These are phyloP conservation scores for Theodoxus fluviatilis DNA, from an alignment of 2,888 invertebrate species.

Conservation along the genomic window DNA sequence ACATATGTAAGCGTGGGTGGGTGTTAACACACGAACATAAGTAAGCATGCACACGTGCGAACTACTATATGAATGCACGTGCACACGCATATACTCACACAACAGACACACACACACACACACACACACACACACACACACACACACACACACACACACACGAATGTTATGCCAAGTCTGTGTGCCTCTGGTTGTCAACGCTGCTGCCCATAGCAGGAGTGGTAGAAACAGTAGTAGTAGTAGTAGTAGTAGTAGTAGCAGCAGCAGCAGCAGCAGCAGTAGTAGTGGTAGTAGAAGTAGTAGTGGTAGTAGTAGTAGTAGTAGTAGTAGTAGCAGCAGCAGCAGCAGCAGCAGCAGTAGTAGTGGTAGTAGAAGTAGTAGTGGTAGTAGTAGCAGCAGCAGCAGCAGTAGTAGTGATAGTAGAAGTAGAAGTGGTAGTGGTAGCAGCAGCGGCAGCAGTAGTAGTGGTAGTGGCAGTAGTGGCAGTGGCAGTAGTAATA, in stretches of 20 bases:
- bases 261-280: not conserved
- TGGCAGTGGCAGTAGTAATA: constrained; percentile 4
- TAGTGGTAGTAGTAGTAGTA: constrained; percentile 16
- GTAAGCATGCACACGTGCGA: too few relatives aligned
- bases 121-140: too few relatives aligned
- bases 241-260: constrained; percentile 22
- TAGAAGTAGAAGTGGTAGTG: constrained; percentile 12
- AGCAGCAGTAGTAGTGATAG: not conserved
- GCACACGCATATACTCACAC: too few relatives aligned
- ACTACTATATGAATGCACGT: too few relatives aligned
- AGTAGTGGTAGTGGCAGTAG: constrained; percentile 12
- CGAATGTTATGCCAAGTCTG: too few relatives aligned
- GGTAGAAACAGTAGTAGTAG: constrained; percentile 21
- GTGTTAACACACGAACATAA: too few relatives aligned
- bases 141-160: too few relatives aligned
- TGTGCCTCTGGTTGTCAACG: too few relatives aligned
- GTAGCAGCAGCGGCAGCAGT: constrained; percentile 1
- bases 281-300: constrained; percentile 14
- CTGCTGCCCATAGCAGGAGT: constrained; percentile 15
- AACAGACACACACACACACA: too few relatives aligned
- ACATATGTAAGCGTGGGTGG: too few relatives aligned
- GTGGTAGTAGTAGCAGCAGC: not conserved
- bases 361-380: constrained; percentile 15
- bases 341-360: constrained; percentile 4
- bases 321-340: constrained; percentile 12